These are phyloP conservation scores for Procambarus virginalis DNA, from an alignment of 1,140 invertebrate species.

Conservation along the genomic window DNA sequence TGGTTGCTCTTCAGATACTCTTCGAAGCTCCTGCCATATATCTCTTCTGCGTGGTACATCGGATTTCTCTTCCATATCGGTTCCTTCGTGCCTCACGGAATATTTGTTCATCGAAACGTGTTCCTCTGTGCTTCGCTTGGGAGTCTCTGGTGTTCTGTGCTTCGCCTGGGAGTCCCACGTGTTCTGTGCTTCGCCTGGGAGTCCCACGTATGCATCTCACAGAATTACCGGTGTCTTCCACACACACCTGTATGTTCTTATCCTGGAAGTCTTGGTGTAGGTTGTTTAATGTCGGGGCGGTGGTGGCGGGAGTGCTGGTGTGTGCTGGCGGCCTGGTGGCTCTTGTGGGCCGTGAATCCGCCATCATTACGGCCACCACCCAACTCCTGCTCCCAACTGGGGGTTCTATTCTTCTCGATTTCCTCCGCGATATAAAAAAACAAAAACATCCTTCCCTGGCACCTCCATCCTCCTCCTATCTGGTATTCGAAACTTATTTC, in stretches of 20 bases:
- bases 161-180: too few species aligned
- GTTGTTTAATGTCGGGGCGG: too few species aligned
- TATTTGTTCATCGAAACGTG: too few species aligned
- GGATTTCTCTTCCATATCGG: background rate
- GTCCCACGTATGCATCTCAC: background rate
- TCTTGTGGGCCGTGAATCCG: conserved; percentile 28
- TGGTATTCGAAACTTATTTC: background rate
- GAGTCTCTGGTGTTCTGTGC: too few species aligned
- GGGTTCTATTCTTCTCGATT: background rate
- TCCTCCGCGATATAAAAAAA: background rate
- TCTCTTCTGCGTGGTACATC: too few species aligned
- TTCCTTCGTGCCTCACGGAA: background rate
- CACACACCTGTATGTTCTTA: background rate
- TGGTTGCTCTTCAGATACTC: too few species aligned
- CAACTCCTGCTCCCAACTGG: background rate
- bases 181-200: too few species aligned
- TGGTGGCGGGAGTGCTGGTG: background rate
- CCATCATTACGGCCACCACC: conserved; percentile 23
- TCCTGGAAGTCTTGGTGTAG: too few species aligned
- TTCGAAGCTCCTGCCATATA: too few species aligned
- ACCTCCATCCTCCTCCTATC: background rate
- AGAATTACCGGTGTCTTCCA: background rate
- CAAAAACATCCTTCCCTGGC: too few species aligned
- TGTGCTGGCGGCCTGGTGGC: background rate
- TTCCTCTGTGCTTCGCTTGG: too few species aligned